Evolutionary conservation across 2,797 vertebrate species (phyloP).

Genomic region (Coranthus polyacanthus): DNA sequence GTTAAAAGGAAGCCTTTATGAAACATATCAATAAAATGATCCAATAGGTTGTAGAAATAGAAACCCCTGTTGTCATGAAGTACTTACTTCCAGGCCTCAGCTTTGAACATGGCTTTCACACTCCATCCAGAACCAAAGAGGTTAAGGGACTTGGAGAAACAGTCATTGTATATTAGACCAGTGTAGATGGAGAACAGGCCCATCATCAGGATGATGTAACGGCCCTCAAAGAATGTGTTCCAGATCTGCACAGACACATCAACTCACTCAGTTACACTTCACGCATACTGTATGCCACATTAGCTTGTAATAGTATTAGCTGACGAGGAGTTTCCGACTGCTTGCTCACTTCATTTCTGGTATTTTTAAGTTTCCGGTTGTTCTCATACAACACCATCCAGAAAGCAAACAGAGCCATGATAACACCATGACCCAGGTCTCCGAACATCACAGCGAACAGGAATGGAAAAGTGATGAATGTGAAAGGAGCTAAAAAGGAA

Average conservation of each 20-base stretch:
- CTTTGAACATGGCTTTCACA: constrained; percentile 87
- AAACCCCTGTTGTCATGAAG: not conserved
- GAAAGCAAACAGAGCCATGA: constrained; percentile 93
- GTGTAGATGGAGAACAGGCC: constrained; percentile 97
- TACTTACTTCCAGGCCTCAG: constrained; percentile 87
- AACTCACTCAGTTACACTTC: constrained; percentile 13
- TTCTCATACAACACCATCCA: constrained; percentile 93
- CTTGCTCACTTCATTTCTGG: constrained; percentile 90
- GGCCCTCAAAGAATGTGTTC: constrained; percentile 94
- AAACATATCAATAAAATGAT: constrained; percentile 3
- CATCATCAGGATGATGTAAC: constrained; percentile 97
- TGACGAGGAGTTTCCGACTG: not conserved
- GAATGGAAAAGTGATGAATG: constrained; percentile 97
- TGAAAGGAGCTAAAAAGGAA: constrained; percentile 89
- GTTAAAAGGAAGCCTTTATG: not conserved
- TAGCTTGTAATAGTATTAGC: not conserved
- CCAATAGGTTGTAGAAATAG: not conserved
- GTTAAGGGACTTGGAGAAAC: constrained; percentile 97
- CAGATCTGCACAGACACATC: constrained; percentile 85
- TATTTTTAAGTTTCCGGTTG: constrained; percentile 89
- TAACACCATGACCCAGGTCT: constrained; percentile 93
- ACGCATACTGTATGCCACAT: not conserved
- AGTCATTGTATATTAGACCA: constrained; percentile 98
- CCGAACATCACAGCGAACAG: constrained; percentile 98
- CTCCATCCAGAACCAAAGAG: constrained; percentile 95